These are phyloP conservation scores for Drosophila macrospina DNA, from an alignment of 2,888 invertebrate genomes.

Conservation along the genomic window DNA sequence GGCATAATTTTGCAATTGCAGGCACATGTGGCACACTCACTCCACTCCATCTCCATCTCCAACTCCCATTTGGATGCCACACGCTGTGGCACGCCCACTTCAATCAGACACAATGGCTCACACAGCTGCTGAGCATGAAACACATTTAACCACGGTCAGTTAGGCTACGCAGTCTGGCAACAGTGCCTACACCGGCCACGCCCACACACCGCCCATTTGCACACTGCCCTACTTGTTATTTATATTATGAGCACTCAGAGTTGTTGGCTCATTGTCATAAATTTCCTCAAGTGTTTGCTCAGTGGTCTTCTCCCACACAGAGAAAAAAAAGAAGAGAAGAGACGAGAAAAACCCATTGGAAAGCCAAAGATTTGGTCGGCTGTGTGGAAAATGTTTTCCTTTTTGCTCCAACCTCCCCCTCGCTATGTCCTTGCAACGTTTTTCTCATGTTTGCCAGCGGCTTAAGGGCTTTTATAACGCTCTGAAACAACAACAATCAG, in stretches of 20 bases:
- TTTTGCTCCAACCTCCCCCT: no score
- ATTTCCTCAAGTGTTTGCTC: slow-evolving; percentile 76
- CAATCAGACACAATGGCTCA: slow-evolving; percentile 63
- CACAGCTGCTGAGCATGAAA: slow-evolving; percentile 58
- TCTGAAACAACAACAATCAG: slow-evolving; percentile 38
- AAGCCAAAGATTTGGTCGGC: slow-evolving; percentile 55
- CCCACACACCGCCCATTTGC: slow-evolving; percentile 52
- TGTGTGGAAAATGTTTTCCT: slow-evolving; percentile 42
- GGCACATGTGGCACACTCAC: slow-evolving; percentile 68
- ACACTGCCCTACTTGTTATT: slow-evolving; percentile 73
- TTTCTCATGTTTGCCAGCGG: slow-evolving; percentile 41
- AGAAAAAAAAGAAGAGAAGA: slow-evolving; percentile 17
- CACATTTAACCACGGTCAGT: slow-evolving; percentile 75
- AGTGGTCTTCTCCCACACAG: slow-evolving; percentile 31
- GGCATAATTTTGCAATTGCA: slow-evolving; percentile 83
- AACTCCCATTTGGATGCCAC: slow-evolving; percentile 20
- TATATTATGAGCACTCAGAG: slow-evolving; percentile 80
- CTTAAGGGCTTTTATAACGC: slow-evolving; percentile 54
- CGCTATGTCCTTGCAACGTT: not conserved
- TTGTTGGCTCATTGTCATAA: slow-evolving; percentile 79
- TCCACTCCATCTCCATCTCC: not conserved
- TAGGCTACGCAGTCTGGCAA: slow-evolving; percentile 42
- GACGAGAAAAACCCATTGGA: slow-evolving; percentile 16
- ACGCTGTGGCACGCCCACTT: slow-evolving; percentile 48
- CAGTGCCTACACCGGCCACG: slow-evolving; percentile 39